phyloP scores from a whole-genome alignment of 1,140 invertebrate genomes.

The Acromyrmex charruanus region DNA sequence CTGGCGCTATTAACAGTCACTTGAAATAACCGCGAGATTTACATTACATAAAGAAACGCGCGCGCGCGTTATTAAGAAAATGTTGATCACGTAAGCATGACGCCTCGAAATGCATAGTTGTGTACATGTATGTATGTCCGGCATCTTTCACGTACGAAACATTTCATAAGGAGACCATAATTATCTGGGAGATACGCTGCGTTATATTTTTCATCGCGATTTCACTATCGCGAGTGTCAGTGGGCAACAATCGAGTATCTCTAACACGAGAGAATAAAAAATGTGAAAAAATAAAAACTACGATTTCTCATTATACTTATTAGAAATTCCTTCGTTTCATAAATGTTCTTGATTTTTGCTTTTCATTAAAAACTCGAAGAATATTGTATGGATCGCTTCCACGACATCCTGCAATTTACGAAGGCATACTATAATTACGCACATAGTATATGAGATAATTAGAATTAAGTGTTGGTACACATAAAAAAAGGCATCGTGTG shows the following conservation, averaged over 20 bases:
- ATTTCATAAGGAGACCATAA: conserved; percentile 42
- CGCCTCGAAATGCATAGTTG: conserved; percentile 34
- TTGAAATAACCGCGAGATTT: conserved; percentile 40
- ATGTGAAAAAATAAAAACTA: background rate
- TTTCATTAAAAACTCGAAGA: conserved; percentile 5
- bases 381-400: conserved; percentile 14
- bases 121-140: background rate
- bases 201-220: conserved; percentile 28
- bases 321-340: background rate
- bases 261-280: background rate
- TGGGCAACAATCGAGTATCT: background rate
- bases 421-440: conserved; percentile 44
- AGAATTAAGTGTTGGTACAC: conserved; percentile 50
- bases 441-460: conserved; percentile 48
- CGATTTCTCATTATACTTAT: background rate
- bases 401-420: conserved; percentile 59
- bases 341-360: background rate
- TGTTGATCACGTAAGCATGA: conserved; percentile 54
- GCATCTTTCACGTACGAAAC: conserved; percentile 39
- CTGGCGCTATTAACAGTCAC: conserved; percentile 41
- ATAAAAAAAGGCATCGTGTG: conserved; percentile 49
- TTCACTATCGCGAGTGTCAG: conserved; percentile 24
- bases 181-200: conserved; percentile 38
- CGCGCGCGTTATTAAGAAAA: conserved; percentile 32
- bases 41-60: conserved; percentile 47